phyloP scores from a whole-genome alignment of 2,888 invertebrate genomes.

The Platypus cylindrus region DNA sequence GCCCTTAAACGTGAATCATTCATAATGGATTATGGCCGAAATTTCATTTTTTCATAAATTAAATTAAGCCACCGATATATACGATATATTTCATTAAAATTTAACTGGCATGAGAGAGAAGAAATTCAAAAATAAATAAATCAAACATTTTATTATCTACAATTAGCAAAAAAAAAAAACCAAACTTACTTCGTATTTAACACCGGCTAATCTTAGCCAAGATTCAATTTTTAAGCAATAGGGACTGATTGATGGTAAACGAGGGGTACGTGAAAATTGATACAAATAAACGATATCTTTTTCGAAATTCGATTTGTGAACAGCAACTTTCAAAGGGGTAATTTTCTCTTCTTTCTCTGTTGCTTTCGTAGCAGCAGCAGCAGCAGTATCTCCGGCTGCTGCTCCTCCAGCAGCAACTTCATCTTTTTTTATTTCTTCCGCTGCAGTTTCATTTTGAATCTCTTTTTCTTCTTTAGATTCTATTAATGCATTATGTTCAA shows the following conservation, averaged over 20 bases:
- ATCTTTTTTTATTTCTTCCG: conserved; percentile 37
- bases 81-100: no score
- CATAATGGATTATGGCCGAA: no score
- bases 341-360: conserved; percentile 47
- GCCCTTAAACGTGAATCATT: no score
- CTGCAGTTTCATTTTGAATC: conserved; percentile 35
- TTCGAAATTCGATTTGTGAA: conserved; percentile 79
- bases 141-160: no score
- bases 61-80: no score
- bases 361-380: conserved; percentile 36
- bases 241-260: conserved; percentile 81
- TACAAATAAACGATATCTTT: conserved; percentile 89
- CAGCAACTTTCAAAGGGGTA: conserved; percentile 61
- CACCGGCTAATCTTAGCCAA: conserved; percentile 81
- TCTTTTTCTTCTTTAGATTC: conserved; percentile 39
- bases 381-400: conserved; percentile 36
- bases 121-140: no score
- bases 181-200: conserved; percentile 91
- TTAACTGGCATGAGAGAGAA: no score
- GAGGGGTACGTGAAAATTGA: conserved; percentile 83
- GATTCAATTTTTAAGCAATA: conserved; percentile 94
- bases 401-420: no score
- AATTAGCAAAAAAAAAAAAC: no score
- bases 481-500: conserved; percentile 53
- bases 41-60: no score